Conservation (phyloP, 2,113 vertebrate genomes). For the Pantherophis guttatus region DNA sequence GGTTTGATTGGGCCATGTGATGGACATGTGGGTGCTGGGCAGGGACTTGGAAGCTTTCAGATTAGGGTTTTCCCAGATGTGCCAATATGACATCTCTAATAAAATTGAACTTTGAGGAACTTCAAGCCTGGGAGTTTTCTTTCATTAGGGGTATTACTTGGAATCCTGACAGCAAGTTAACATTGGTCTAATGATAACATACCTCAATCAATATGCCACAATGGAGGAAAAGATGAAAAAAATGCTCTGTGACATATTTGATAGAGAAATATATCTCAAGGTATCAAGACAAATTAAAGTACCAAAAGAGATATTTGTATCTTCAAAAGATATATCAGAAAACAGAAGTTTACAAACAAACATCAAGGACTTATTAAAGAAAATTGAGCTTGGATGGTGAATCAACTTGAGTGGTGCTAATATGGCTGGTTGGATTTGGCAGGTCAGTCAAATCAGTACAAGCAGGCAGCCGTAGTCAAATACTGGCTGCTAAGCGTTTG, state of each 20-base stretch:
- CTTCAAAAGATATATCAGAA: background rate
- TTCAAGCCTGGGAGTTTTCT: no score
- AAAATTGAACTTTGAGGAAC: no score
- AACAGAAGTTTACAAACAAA: background rate
- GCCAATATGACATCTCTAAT: no score
- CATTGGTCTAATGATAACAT: no score
- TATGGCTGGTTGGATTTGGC: background rate
- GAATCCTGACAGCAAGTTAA: background rate
- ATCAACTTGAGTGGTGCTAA: background rate
- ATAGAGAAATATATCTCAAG: background rate
- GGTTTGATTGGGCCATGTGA: no score
- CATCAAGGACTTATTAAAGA: background rate
- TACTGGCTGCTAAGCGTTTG: background rate
- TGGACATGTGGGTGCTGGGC: no score
- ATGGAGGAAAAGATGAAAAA: background rate
- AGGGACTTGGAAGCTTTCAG: no score
- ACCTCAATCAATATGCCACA: background rate
- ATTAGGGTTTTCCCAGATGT: no score
- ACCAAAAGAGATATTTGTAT: background rate
- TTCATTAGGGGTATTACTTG: no score
- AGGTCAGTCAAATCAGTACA: background rate
- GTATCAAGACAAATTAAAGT: background rate
- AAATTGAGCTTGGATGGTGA: background rate
- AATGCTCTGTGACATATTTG: background rate
- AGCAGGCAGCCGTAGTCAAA: background rate